Evolutionary conservation across 2,797 vertebrate species (phyloP), one percentile per base, ranked within the genome.

Genomic region (Peromyscus melanophrys): DNA sequence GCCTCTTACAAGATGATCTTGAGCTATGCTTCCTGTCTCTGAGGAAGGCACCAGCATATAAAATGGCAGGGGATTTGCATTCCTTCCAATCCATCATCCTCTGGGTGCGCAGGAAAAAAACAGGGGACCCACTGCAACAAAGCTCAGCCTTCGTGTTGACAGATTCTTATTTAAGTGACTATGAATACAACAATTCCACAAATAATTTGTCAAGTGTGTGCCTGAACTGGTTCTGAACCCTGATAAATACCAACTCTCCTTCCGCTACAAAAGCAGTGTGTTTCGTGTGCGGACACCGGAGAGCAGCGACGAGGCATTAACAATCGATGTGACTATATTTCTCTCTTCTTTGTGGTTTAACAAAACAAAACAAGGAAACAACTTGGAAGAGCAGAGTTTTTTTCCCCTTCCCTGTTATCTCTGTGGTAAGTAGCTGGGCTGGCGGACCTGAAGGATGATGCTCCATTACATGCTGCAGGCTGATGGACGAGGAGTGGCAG

Each of bases 81-180:
- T 99, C 99, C 99, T 98, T 99, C 99, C 99, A 99, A 99, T 99
- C 99, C 99, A 99, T 99, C 99, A 99, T 99, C 98, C 99, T 99
- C 98, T 97, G 98, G 99, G 99, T 99, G 98, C 98, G 97, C 98
- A 97, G 98, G 98, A 98, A 98, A 98, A 99, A 69, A 99, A 98
- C 98, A 98, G 98, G 98, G 99, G 99, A 99, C 99, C 99, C 98
- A 98, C 98, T 98, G 98, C 99, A 99, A 99, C 98, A 98, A 99
- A 98, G 99, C 98, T 97, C 98, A 99, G 99, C 99, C 99, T 99
- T 98, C 98, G 98, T 98, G 99, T 99, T 99, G 99, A 99, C 99
- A 99, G 99, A 99, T 99, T 99, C 99, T 99, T 99, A 99, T 99
- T 99, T 99, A 99, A 99, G 99, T 99, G 99, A 99, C 99, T 99